These are phyloP conservation scores for Hemistola chrysoprasaria DNA, from an alignment of 2,888 invertebrate species.

Conservation along the genomic window DNA sequence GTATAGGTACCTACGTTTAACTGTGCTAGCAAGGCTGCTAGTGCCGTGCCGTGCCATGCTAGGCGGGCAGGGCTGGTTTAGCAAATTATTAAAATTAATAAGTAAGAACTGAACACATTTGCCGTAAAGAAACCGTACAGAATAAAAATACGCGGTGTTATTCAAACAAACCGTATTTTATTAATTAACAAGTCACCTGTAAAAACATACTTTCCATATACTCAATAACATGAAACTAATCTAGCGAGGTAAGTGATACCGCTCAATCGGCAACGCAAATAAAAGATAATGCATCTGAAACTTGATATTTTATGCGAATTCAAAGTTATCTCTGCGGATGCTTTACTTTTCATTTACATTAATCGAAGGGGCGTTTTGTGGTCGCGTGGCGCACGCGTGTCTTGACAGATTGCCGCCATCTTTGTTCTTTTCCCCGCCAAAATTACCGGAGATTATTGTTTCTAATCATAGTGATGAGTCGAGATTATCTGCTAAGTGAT, in stretches of 20 bases:
- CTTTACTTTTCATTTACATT: slow-evolving; percentile 61
- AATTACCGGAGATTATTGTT: slow-evolving; percentile 31
- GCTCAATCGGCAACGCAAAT: slow-evolving; percentile 75
- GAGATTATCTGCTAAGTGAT: slow-evolving; percentile 29
- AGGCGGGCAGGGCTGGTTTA: no score
- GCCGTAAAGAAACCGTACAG: no score
- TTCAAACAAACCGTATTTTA: no score
- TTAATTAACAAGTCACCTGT: slow-evolving; percentile 38
- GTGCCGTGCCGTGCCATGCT: no score
- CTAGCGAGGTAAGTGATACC: slow-evolving; percentile 62
- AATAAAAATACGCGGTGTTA: no score
- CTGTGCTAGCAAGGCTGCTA: no score
- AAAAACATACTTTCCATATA: slow-evolving; percentile 46
- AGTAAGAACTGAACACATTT: no score
- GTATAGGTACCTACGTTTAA: no score
- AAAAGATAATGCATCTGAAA: slow-evolving; percentile 70
- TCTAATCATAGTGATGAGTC: slow-evolving; percentile 55
- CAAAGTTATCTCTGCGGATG: slow-evolving; percentile 56
- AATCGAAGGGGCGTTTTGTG: slow-evolving; percentile 46
- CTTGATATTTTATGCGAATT: slow-evolving; percentile 68
- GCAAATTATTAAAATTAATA: no score
- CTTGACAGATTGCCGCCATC: slow-evolving; percentile 57
- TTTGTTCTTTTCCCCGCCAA: slow-evolving; percentile 39
- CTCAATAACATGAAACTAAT: slow-evolving; percentile 60
- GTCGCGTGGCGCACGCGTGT: slow-evolving; percentile 70